These are phyloP conservation scores for Loris lydekkerianus DNA, from an alignment of 2,797 vertebrate genomes.

Conservation along the genomic window DNA sequence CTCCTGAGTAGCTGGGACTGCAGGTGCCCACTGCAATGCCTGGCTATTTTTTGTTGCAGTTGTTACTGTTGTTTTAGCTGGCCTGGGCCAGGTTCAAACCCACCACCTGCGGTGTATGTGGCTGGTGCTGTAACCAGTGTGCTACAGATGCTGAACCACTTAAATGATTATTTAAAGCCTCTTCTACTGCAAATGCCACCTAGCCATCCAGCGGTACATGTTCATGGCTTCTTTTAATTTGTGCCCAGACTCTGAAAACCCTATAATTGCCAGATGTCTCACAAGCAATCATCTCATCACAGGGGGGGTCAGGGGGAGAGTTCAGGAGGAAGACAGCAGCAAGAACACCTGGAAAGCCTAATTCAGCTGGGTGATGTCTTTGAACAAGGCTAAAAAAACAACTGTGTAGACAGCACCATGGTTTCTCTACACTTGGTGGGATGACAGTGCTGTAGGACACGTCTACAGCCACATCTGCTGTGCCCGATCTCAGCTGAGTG, in stretches of 20 bases:
- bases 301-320: conserved; percentile 44
- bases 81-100: no score
- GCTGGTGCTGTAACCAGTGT: no score
- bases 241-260: conserved; percentile 63
- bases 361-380: conserved; percentile 15
- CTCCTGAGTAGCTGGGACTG: no score
- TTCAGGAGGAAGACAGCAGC: conserved; percentile 64
- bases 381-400: conserved; percentile 73
- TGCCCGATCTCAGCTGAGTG: conserved; percentile 5
- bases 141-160: background rate
- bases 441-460: conserved; percentile 10
- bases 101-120: no score
- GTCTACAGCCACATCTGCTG: conserved; percentile 51
- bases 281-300: conserved; percentile 70
- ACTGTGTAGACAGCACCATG: conserved; percentile 1
- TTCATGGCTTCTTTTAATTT: conserved; percentile 59
- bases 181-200: background rate
- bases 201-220: background rate
- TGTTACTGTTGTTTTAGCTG: no score
- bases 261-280: conserved; percentile 72
- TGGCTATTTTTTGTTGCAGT: no score
- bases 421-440: conserved; percentile 54
- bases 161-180: background rate
- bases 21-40: no score
- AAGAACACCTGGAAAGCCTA: conserved; percentile 73